Conservation (phyloP, 1,140 invertebrate genomes). For the Drosophila orosa region DNA sequence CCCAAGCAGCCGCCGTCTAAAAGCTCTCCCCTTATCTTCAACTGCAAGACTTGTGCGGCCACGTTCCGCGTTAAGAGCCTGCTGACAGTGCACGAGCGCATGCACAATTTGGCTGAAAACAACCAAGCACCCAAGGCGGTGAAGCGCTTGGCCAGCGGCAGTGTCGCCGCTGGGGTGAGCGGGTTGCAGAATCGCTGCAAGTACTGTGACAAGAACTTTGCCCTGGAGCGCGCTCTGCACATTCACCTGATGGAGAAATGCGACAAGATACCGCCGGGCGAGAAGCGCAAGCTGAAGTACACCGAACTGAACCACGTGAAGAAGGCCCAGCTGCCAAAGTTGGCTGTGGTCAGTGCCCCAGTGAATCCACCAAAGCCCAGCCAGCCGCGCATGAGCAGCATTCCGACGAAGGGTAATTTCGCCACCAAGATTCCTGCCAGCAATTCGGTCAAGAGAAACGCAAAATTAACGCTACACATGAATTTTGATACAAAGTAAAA, state of each 20-base stretch:
- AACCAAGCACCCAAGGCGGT: constrained; percentile 33
- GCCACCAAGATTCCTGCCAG: background rate
- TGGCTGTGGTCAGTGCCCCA: constrained; percentile 3
- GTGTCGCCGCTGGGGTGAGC: background rate
- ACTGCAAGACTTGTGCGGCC: constrained; percentile 51
- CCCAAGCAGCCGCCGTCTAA: background rate
- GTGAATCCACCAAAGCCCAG: constrained; percentile 3
- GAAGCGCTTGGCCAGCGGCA: constrained; percentile 11
- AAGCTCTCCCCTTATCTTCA: constrained; percentile 7
- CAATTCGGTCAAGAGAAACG: constrained; percentile 7
- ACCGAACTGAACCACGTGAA: constrained; percentile 73
- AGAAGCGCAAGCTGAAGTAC: constrained; percentile 73
- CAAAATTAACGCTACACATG: background rate
- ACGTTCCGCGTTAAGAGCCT: constrained; percentile 49
- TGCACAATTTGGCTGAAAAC: constrained; percentile 41
- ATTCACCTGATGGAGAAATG: constrained; percentile 79
- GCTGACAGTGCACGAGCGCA: constrained; percentile 58
- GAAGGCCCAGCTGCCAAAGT: constrained; percentile 72
- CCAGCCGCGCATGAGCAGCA: constrained; percentile 15
- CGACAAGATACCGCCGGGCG: constrained; percentile 70
- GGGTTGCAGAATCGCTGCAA: constrained; percentile 57
- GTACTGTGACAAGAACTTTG: constrained; percentile 79
- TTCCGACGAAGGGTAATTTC: constrained; percentile 28
- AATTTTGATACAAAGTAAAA: background rate
- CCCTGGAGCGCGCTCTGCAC: constrained; percentile 68